A percentile compares a stretch with the other conserved stretches of the same genome.
Conservation (phyloP, 2,888 invertebrate species). For the Coecobrya sp. region DNA sequence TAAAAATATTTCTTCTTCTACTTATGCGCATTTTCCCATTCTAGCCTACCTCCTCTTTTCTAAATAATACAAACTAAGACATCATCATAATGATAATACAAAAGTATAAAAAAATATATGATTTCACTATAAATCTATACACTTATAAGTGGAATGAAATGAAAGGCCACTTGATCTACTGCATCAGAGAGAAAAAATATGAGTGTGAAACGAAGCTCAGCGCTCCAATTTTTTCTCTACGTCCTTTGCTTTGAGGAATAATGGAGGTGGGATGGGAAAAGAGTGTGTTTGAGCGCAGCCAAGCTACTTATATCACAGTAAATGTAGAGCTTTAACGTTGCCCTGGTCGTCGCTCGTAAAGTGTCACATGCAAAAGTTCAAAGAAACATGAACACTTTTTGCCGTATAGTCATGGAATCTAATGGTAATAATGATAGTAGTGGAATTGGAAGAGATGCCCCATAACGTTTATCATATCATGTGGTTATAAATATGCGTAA, state of each 20-base stretch:
- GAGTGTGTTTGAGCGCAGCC: slow-evolving; percentile 36
- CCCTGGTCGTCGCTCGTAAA: slow-evolving; percentile 26
- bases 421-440: neutral
- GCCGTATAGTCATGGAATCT: neutral
- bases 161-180: slow-evolving; percentile 74
- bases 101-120: neutral
- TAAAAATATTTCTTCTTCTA: slow-evolving; percentile 48
- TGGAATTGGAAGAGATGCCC: neutral
- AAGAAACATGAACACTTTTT: slow-evolving; percentile 65
- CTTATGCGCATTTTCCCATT: neutral
- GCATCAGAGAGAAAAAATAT: slow-evolving; percentile 74
- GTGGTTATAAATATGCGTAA: slow-evolving; percentile 5
- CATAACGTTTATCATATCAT: neutral
- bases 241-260: neutral
- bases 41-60: neutral
- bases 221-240: slow-evolving; percentile 39
- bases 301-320: slow-evolving; percentile 69
- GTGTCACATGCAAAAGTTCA: slow-evolving; percentile 78
- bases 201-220: slow-evolving; percentile 47
- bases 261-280: slow-evolving; percentile 26
- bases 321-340: slow-evolving; percentile 25
- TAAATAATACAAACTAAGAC: neutral
- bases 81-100: neutral
- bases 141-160: slow-evolving; percentile 57
- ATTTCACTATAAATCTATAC: slow-evolving; percentile 17